These are phyloP conservation scores for Volucella bombylans DNA, from an alignment of 2,888 invertebrate genomes.

Conservation along the genomic window DNA sequence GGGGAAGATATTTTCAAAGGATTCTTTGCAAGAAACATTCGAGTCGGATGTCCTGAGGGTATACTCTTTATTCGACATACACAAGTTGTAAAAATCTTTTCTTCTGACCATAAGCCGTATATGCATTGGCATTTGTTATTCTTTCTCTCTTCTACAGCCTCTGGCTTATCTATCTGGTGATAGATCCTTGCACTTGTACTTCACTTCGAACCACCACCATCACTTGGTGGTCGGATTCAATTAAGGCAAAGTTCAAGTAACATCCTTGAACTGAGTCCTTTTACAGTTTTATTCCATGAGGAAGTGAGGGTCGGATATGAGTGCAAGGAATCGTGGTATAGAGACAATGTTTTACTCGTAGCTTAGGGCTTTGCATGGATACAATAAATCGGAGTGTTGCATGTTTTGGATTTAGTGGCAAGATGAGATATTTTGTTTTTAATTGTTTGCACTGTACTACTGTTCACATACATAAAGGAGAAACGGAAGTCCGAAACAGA, in stretches of 20 bases:
- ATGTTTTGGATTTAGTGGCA: too few relatives aligned
- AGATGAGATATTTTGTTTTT: too few relatives aligned
- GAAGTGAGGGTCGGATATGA: neutral
- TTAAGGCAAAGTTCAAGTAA: constrained; percentile 54
- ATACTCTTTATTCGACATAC: constrained; percentile 24
- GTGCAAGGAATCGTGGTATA: neutral
- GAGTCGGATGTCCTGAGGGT: constrained; percentile 18
- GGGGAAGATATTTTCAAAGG: neutral
- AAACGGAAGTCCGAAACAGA: too few relatives aligned
- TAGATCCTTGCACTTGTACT: constrained; percentile 49
- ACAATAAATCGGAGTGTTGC: too few relatives aligned
- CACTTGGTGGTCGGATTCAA: constrained; percentile 54
- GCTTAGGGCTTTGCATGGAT: too few relatives aligned
- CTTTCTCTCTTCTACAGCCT: neutral
- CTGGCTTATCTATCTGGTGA: constrained; percentile 4
- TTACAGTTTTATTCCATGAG: constrained; percentile 18
- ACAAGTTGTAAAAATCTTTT: constrained; percentile 21
- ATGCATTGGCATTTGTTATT: constrained; percentile 22
- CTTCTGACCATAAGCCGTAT: constrained; percentile 35
- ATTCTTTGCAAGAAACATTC: constrained; percentile 22
- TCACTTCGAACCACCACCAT: constrained; percentile 32
- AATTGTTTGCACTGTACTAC: too few relatives aligned
- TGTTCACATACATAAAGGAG: too few relatives aligned
- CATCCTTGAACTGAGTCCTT: constrained; percentile 46
- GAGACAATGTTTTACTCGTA: too few relatives aligned